phyloP scores from a whole-genome alignment of 1,140 invertebrate genomes.

The Bombus turneri region DNA sequence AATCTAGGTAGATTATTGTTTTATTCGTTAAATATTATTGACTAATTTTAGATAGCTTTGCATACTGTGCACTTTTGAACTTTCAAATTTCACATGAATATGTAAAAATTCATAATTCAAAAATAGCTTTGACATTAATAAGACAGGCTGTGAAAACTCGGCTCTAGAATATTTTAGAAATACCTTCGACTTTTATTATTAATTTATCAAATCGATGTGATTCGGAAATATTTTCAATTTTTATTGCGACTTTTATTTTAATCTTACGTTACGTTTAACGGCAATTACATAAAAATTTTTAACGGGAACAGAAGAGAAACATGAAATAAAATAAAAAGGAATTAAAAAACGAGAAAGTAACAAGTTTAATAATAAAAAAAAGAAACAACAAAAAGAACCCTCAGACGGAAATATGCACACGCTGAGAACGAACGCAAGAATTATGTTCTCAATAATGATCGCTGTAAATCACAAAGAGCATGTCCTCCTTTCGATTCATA shows the following conservation, averaged over 20 bases:
- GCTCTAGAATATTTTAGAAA: neutral
- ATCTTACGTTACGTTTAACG: neutral
- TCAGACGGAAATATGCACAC: neutral
- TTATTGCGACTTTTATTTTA: neutral
- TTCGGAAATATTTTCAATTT: no score
- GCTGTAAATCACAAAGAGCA: neutral
- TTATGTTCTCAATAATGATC: constrained; percentile 13
- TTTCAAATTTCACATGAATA: no score
- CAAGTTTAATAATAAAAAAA: neutral
- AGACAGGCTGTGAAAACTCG: neutral
- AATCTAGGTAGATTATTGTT: no score
- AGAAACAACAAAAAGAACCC: neutral
- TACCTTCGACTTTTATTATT: neutral
- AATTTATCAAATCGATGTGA: no score
- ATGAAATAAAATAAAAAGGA: neutral
- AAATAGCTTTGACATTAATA: no score
- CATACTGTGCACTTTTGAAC: no score
- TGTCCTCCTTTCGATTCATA: constrained; percentile 23
- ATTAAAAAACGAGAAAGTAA: neutral
- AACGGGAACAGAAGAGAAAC: neutral
- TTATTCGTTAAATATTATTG: no score
- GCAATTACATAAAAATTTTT: neutral
- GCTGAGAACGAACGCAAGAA: neutral
- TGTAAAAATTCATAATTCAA: no score
- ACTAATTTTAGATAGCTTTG: no score